Conservation (phyloP, 2,888 invertebrate genomes). For the Diarsia rubi region DNA sequence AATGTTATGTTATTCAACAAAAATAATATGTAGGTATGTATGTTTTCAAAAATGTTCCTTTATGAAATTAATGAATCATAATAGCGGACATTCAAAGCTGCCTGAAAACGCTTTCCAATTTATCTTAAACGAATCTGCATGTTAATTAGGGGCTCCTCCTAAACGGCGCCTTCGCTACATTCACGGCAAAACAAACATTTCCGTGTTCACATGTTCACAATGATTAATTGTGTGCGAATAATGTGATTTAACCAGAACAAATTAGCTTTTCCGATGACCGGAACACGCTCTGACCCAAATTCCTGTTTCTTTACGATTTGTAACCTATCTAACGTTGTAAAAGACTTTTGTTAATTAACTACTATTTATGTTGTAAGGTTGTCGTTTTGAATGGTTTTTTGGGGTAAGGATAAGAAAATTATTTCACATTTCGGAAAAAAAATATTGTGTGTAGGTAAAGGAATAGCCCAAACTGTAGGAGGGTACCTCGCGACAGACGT, state of each 20-base stretch:
- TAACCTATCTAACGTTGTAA: slow-evolving; percentile 20
- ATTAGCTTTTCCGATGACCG: slow-evolving; percentile 48
- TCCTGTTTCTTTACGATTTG: neutral
- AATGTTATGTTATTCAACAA: too few species aligned
- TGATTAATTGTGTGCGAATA: slow-evolving; percentile 46
- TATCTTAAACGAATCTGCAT: neutral
- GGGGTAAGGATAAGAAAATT: neutral
- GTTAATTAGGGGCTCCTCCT: neutral
- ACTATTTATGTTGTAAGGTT: neutral
- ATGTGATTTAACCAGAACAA: slow-evolving; percentile 47
- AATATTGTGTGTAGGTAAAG: neutral
- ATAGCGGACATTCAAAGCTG: neutral
- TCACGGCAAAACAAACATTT: slow-evolving; percentile 31
- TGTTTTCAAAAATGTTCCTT: neutral
- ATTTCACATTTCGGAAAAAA: neutral
- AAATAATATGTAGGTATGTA: neutral
- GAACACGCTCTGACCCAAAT: slow-evolving; percentile 54
- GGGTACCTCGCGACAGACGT: too few species aligned
- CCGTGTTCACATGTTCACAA: slow-evolving; percentile 7
- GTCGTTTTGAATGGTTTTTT: neutral
- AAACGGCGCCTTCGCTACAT: neutral
- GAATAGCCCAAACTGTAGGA: too few species aligned
- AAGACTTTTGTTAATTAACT: neutral
- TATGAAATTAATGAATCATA: neutral
- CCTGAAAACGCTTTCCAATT: neutral